phyloP scores from a whole-genome alignment of 1,140 invertebrate genomes.

The Hyphantria cunea region DNA sequence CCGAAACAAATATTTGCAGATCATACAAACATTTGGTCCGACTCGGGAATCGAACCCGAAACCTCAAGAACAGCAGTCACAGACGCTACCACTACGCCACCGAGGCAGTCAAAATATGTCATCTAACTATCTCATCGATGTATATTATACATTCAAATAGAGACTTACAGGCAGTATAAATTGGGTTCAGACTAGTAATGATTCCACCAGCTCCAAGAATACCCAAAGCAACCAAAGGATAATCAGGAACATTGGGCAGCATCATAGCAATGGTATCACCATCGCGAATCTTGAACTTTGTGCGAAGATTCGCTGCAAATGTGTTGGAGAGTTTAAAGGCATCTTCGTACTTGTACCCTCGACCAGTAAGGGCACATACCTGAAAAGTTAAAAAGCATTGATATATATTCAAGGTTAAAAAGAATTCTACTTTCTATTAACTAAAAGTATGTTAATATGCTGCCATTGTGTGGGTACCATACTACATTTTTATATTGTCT shows the following conservation, averaged over 20 bases:
- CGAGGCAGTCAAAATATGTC: too few species aligned
- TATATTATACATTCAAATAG: too few species aligned
- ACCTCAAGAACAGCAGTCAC: too few species aligned
- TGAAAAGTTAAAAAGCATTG: constrained; percentile 64
- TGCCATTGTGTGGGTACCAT: too few species aligned
- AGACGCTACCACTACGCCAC: too few species aligned
- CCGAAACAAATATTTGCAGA: too few species aligned
- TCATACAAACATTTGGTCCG: too few species aligned
- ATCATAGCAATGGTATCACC: constrained; percentile 89
- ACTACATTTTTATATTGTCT: too few species aligned
- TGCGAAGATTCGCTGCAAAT: constrained; percentile 86
- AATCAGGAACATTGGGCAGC: constrained; percentile 91
- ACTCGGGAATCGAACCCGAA: too few species aligned
- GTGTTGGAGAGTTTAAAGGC: constrained; percentile 84
- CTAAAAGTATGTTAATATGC: too few species aligned
- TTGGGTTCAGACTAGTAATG: constrained; percentile 91
- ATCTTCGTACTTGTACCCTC: constrained; percentile 88
- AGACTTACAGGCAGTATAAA: constrained; percentile 90
- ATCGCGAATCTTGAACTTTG: constrained; percentile 85
- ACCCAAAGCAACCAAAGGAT: constrained; percentile 86
- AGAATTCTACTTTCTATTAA: too few species aligned
- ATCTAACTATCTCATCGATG: too few species aligned
- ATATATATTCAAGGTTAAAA: neutral
- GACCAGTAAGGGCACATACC: constrained; percentile 88
- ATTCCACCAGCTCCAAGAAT: constrained; percentile 87